These are phyloP conservation scores for Cydia splendana DNA, from an alignment of 1,140 invertebrate genomes.

Conservation along the genomic window DNA sequence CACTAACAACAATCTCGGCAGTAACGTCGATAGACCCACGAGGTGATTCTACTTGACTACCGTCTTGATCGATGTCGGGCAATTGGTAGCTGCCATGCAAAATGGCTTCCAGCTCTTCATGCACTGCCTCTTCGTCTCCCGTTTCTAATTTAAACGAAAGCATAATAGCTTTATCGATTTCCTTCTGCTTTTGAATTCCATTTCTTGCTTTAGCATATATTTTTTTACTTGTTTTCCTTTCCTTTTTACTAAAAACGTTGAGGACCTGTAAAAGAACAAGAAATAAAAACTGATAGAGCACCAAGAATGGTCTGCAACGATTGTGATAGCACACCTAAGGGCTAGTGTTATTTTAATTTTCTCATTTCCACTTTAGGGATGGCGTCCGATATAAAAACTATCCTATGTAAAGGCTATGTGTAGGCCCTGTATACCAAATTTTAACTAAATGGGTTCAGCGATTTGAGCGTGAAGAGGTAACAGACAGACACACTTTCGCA, in stretches of 20 bases:
- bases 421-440: no score
- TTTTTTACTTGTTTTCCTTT: background rate
- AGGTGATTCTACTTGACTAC: background rate
- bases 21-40: background rate
- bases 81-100: background rate
- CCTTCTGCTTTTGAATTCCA: background rate
- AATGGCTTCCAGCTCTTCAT: background rate
- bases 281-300: no score
- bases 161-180: background rate
- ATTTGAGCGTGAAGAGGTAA: no score
- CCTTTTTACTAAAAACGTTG: background rate
- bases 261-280: background rate
- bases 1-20: background rate
- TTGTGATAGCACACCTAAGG: no score
- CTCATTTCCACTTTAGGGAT: no score
- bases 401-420: no score
- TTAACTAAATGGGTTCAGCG: no score
- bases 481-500: no score
- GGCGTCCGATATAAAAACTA: no score
- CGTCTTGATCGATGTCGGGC: background rate
- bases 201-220: background rate
- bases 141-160: conserved; percentile 1
- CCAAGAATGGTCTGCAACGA: no score
- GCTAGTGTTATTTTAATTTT: no score
- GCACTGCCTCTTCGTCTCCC: background rate